A percentile compares a stretch with the other conserved stretches of the same genome.
These are phyloP conservation scores for Sphyrna mokarran DNA, from an alignment of 2,113 vertebrate species.

Conservation along the genomic window DNA sequence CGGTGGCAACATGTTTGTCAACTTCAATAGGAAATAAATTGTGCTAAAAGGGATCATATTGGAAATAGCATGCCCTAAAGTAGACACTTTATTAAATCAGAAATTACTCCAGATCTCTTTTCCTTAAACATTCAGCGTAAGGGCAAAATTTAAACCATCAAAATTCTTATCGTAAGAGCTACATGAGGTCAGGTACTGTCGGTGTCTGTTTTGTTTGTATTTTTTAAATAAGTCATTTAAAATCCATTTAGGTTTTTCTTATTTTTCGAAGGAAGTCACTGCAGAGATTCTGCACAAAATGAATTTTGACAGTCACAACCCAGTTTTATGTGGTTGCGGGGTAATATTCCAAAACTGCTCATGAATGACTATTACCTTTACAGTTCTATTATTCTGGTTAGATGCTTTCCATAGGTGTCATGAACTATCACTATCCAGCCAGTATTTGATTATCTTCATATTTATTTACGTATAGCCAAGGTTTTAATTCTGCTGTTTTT, in stretches of 20 bases:
- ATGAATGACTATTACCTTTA: neutral
- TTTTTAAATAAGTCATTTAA: slow-evolving; percentile 14
- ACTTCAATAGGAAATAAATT: neutral
- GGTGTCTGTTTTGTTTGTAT: neutral
- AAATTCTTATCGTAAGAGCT: neutral
- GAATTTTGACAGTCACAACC: neutral
- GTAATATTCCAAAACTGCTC: neutral
- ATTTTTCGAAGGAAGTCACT: neutral
- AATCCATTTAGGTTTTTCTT: neutral
- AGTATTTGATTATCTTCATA: neutral
- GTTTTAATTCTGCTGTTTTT: neutral
- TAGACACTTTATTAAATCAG: neutral
- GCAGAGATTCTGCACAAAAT: neutral
- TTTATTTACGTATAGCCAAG: neutral
- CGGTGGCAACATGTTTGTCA: neutral
- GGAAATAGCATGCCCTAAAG: neutral
- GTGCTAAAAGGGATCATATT: neutral
- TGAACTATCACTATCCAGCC: neutral
- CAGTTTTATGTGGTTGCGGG: neutral
- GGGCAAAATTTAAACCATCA: neutral
- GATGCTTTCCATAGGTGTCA: neutral
- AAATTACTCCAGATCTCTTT: neutral
- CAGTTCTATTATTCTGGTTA: neutral
- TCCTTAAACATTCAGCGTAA: neutral
- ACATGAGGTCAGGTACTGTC: neutral